A percentile compares a stretch with the other conserved stretches of the same genome.
Conservation (phyloP, 2,113 vertebrate species). For the Egretta garzetta region DNA sequence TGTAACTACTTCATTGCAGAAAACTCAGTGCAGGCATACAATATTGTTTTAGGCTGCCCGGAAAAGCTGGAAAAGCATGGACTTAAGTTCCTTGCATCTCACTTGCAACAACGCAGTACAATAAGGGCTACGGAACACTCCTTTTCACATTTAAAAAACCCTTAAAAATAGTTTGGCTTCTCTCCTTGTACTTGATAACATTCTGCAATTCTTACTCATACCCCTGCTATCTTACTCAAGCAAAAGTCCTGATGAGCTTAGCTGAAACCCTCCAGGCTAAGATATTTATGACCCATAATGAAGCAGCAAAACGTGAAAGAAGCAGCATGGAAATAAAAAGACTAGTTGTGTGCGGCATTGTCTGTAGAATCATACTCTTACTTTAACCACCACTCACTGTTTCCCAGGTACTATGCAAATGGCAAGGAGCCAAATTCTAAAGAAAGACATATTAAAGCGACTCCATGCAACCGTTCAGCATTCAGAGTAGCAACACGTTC, state of each 20-base stretch:
- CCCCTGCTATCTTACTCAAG: neutral
- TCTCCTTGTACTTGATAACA: neutral
- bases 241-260: neutral
- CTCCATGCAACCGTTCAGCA: neutral
- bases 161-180: neutral
- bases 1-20: neutral
- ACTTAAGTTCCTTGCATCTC: neutral
- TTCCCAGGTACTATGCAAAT: neutral
- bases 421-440: neutral
- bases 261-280: neutral
- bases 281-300: neutral
- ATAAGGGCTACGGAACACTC: neutral
- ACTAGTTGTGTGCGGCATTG: neutral
- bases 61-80: neutral
- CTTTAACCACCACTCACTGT: neutral
- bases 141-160: neutral
- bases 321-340: neutral
- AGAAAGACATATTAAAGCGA: neutral
- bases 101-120: neutral
- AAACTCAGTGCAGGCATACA: neutral
- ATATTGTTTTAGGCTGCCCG: neutral
- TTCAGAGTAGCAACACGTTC: fast-evolving
- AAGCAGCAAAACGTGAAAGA: neutral
- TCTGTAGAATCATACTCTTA: neutral
- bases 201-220: neutral